A percentile compares a stretch with the other conserved stretches of the same genome.
These are phyloP conservation scores for Sminthurides aquaticus DNA, from an alignment of 2,888 invertebrate species.

Conservation along the genomic window DNA sequence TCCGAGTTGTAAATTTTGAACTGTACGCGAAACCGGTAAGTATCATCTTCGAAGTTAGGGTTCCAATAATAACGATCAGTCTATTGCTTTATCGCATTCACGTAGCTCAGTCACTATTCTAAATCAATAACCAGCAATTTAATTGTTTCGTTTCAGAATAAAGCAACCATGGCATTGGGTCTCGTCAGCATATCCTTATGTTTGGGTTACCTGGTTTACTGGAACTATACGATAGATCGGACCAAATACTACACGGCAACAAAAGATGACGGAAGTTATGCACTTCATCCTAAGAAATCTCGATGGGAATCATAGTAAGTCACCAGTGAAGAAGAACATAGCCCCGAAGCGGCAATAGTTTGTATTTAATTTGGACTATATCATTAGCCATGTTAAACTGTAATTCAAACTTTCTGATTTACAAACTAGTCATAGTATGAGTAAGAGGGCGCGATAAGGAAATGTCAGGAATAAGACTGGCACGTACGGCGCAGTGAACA, in stretches of 20 bases:
- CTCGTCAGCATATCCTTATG: slow-evolving; percentile 65
- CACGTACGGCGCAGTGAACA: too few species aligned
- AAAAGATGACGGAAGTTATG: slow-evolving; percentile 59
- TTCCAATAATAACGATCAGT: background rate
- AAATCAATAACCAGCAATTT: too few species aligned
- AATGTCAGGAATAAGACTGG: too few species aligned
- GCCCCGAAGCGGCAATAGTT: background rate
- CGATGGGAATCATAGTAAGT: slow-evolving; percentile 46
- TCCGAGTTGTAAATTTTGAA: slow-evolving; percentile 79
- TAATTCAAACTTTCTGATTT: background rate
- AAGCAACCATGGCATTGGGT: slow-evolving; percentile 74
- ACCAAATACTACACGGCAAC: slow-evolving; percentile 74
- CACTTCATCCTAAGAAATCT: slow-evolving; percentile 45
- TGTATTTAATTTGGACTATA: too few species aligned
- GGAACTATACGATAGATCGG: slow-evolving; percentile 70
- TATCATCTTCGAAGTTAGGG: too few species aligned
- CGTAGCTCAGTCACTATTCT: too few species aligned
- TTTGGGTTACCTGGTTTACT: slow-evolving; percentile 73
- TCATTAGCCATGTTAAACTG: background rate
- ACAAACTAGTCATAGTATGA: too few species aligned
- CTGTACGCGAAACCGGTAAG: slow-evolving; percentile 81
- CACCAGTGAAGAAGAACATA: background rate
- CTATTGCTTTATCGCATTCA: background rate
- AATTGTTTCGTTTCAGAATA: slow-evolving; percentile 60
- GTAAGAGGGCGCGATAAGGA: too few species aligned